A percentile compares a stretch with the other conserved stretches of the same genome.
These are phyloP conservation scores for Peromyscus californicus DNA, from an alignment of 2,113 vertebrate species.

Conservation along the genomic window DNA sequence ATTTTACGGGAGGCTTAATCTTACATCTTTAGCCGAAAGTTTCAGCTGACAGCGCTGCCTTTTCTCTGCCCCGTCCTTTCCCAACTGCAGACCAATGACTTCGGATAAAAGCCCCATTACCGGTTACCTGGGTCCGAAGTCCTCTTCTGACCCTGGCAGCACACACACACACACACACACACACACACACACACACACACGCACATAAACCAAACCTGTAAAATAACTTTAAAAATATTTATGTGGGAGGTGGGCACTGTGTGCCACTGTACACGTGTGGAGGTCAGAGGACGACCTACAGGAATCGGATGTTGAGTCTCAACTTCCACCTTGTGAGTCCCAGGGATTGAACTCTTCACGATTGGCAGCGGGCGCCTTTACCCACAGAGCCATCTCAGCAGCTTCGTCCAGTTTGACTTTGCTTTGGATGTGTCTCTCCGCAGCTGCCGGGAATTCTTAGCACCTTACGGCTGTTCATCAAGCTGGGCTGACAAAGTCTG, in stretches of 20 bases:
- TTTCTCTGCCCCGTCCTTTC: background rate
- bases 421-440: background rate
- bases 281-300: background rate
- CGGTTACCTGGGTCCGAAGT: background rate
- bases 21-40: background rate
- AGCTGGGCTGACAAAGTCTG: conserved; percentile 55
- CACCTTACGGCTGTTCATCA: conserved; percentile 65
- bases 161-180: background rate
- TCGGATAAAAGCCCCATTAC: background rate
- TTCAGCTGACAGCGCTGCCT: background rate
- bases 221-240: background rate
- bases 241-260: background rate
- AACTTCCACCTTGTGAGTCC: background rate
- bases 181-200: background rate
- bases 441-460: conserved; percentile 77
- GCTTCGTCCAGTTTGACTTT: background rate
- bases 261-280: background rate
- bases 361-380: too few species aligned
- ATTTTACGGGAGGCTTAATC: background rate
- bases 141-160: background rate
- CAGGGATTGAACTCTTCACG: background rate
- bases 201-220: background rate
- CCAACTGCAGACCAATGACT: background rate
- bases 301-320: background rate
- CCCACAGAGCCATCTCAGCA: background rate